Evolutionary conservation across 2,113 vertebrate genomes (phyloP).

Genomic region (Onychostoma macrolepis): DNA sequence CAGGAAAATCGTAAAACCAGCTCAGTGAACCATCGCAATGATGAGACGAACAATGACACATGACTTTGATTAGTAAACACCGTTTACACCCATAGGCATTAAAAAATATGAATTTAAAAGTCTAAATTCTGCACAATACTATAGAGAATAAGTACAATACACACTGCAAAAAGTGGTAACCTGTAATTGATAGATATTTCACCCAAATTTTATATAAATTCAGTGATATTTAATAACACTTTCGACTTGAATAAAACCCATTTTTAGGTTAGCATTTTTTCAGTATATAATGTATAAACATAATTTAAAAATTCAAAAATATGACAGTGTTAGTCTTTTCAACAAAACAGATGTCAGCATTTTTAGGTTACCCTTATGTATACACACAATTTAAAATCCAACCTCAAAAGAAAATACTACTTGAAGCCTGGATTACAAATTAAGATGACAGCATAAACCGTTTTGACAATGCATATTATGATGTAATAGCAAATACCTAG

Average conservation of each 20-base stretch:
- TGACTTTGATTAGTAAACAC: background rate
- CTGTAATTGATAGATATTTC: background rate
- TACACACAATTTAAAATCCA: background rate
- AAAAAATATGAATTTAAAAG: background rate
- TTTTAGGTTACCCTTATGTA: background rate
- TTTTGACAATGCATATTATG: background rate
- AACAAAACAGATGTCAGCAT: too few species aligned
- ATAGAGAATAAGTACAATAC: background rate
- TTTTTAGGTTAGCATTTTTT: too few species aligned
- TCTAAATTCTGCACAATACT: background rate
- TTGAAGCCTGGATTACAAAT: background rate
- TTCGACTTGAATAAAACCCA: background rate
- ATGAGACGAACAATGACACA: conserved; percentile 14
- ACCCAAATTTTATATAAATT: background rate
- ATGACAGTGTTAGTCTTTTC: too few species aligned
- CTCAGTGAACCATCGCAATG: background rate
- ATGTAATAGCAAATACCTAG: conserved; percentile 80
- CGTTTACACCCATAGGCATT: background rate
- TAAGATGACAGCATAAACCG: background rate
- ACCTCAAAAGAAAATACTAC: background rate
- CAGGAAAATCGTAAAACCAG: conserved; percentile 26
- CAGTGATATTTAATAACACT: background rate
- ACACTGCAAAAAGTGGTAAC: background rate
- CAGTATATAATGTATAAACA: too few species aligned
- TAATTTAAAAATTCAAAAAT: too few species aligned